A percentile compares a stretch with the other conserved stretches of the same genome.
Conservation (phyloP, 2,888 invertebrate species). For the Drosophila gaucha region DNA sequence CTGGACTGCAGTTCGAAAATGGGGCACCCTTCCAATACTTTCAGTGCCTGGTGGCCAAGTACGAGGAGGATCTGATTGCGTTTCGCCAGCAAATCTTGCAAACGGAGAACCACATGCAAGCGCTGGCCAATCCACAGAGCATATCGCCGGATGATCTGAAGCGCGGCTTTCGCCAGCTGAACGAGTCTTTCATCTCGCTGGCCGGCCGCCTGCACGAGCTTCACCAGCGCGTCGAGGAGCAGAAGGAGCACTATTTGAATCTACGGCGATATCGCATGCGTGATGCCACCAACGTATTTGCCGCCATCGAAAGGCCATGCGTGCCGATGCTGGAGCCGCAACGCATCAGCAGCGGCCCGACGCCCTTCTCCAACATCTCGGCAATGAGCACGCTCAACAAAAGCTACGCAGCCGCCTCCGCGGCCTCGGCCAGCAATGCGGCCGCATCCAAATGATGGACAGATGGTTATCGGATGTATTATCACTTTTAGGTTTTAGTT, state of each 20-base stretch:
- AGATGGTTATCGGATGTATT: too few relatives aligned
- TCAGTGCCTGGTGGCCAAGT: slow-evolving; percentile 88
- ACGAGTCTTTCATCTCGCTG: slow-evolving; percentile 93
- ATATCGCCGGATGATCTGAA: slow-evolving; percentile 91
- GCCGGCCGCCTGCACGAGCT: slow-evolving; percentile 94
- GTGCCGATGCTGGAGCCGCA: slow-evolving; percentile 73
- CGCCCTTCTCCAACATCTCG: slow-evolving; percentile 86
- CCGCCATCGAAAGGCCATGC: slow-evolving; percentile 83
- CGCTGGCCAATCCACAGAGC: slow-evolving; percentile 87
- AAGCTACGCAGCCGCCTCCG: slow-evolving; percentile 55
- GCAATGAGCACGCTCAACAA: slow-evolving; percentile 81
- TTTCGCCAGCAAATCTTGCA: slow-evolving; percentile 90
- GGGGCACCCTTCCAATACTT: slow-evolving; percentile 90
- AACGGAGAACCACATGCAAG: slow-evolving; percentile 89
- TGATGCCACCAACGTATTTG: slow-evolving; percentile 92
- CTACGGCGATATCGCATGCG: slow-evolving; percentile 90
- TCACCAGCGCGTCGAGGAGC: slow-evolving; percentile 90
- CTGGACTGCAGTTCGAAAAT: slow-evolving; percentile 91
- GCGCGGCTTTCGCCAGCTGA: slow-evolving; percentile 91
- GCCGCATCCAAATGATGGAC: slow-evolving; percentile 42
- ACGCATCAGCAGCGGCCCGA: slow-evolving; percentile 87
- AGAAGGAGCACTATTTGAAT: slow-evolving; percentile 94
- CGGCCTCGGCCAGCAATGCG: slow-evolving; percentile 53
- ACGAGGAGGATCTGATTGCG: slow-evolving; percentile 89
- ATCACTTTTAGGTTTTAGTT: slow-evolving; percentile 15